Base-by-base conservation (phyloP, 2,888 invertebrate genomes). In the Lordiphosa andalusiaca region DNA sequence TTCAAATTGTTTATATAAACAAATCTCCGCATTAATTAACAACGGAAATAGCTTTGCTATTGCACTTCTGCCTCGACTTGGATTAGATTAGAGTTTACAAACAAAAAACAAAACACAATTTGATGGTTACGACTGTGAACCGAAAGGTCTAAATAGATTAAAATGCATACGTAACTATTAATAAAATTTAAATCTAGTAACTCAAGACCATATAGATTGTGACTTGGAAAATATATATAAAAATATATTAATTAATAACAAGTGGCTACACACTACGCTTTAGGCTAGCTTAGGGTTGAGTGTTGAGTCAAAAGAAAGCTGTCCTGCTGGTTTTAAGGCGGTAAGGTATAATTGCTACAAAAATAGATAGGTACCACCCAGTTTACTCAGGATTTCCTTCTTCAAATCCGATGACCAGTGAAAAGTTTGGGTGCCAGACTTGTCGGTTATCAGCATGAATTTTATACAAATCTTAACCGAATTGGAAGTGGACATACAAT, bases 1-100 rank as follows among this genome's bases (percentile, higher is more conserved):
- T 36, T 36, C 23, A 38, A 38, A 21, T 25, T 25, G 16, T 49
- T 49, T 49, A 49, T 49, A 49, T 49, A 49, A 49, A 39, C 49
- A 49, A 25, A 38, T 23, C 23, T 36, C 49, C 23, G 21, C 38
- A 30, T 38, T 44, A 44, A 44, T 9, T 44, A 44, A 25, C 16
- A 25, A 25, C 42, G 42, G 42, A 44, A 44, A 30, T 44, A 44
- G 42, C 42, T 30, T 30, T 44, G 30, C 42, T 44, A 30, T 44
- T 16, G 21, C 39, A 39, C 21, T 33, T 7, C 23, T 49, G 38
- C 37, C 12, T 41, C 23, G 23, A 44, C 42, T 30, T 16, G 4
- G 13, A 13, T 25, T 7, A 7, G 42, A 42, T 42, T 42, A 9
- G 13, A 9, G 13, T 9, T 42, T 13, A 30, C 30, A 16, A 16